Conservation (phyloP, 64 coral and sea anemone species). For the Trachythela sp. region DNA sequence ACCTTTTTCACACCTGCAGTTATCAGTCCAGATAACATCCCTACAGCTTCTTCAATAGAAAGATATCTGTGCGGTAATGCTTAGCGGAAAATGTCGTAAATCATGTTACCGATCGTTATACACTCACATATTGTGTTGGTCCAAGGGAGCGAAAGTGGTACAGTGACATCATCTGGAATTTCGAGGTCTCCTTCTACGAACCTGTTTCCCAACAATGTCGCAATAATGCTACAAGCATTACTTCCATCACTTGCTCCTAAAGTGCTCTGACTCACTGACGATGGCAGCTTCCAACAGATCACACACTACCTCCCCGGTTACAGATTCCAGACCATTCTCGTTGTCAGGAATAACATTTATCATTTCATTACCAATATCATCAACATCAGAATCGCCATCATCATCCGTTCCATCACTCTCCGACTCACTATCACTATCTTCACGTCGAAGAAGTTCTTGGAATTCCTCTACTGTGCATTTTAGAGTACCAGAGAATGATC, state of each 20-base stretch:
- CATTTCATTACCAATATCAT: background rate
- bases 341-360: background rate
- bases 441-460: background rate
- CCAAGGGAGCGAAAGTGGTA: background rate
- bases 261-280: background rate
- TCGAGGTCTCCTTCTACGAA: background rate
- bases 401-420: background rate
- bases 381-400: background rate
- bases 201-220: background rate
- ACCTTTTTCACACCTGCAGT: background rate
- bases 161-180: background rate
- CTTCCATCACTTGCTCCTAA: background rate
- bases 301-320: background rate
- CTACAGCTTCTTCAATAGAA: background rate
- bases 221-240: background rate
- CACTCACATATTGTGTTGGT: background rate
- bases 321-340: background rate
- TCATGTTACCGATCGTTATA: background rate
- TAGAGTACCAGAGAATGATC: background rate
- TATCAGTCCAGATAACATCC: background rate
- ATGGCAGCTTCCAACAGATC: background rate
- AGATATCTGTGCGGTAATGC: background rate
- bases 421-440: background rate
- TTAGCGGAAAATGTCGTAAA: background rate
- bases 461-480: background rate